phyloP scores from a whole-genome alignment of 2,113 vertebrate genomes.

The Xyliphius kryptos region DNA sequence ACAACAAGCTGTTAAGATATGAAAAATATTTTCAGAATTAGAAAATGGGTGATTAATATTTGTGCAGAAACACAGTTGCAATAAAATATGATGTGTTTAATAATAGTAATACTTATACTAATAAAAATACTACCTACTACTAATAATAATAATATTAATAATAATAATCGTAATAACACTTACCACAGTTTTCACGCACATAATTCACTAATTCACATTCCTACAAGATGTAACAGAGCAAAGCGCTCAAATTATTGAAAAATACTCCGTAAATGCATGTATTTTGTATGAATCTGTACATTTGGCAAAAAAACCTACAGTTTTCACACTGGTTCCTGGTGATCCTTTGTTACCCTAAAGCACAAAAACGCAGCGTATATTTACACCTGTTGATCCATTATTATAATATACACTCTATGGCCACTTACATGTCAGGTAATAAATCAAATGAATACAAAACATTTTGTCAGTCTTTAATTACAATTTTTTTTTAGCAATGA shows the following conservation, averaged over 20 bases:
- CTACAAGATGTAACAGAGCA: constrained; percentile 46
- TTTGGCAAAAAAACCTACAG: constrained; percentile 56
- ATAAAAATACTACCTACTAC: neutral
- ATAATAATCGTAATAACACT: constrained; percentile 41
- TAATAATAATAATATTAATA: neutral
- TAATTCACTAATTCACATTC: constrained; percentile 76
- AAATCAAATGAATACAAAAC: no score
- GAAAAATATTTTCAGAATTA: constrained; percentile 6
- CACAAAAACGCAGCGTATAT: no score
- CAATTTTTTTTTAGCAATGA: no score
- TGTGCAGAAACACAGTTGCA: neutral
- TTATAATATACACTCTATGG: no score
- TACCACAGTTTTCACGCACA: constrained; percentile 74
- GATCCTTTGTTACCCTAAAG: no score
- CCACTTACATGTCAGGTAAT: no score
- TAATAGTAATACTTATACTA: neutral
- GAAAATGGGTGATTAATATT: neutral
- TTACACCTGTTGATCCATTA: no score
- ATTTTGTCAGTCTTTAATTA: neutral
- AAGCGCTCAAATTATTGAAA: no score
- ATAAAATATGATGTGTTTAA: no score
- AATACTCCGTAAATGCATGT: no score
- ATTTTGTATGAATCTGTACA: neutral
- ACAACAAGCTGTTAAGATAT: constrained; percentile 58
- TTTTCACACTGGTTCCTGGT: constrained; percentile 53